These are phyloP conservation scores for Erebia ligea DNA, from an alignment of 2,888 invertebrate species.

Conservation along the genomic window DNA sequence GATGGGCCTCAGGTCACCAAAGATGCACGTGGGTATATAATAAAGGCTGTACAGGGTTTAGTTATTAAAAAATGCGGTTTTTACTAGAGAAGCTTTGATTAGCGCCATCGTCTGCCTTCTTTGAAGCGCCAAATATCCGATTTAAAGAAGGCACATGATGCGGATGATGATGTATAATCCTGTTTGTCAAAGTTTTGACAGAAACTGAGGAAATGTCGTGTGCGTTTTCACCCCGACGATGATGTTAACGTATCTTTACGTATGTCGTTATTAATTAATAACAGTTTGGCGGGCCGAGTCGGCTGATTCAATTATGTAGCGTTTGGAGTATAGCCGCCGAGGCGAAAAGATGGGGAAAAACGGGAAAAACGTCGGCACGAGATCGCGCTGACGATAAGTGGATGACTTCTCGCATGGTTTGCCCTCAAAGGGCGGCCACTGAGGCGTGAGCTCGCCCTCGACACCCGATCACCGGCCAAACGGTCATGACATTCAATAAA, in stretches of 20 bases:
- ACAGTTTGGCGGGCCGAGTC: conserved; percentile 59
- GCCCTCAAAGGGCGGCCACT: conserved; percentile 75
- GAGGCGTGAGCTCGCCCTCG: conserved; percentile 58
- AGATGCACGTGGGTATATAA: too few relatives aligned
- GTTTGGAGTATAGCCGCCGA: conserved; percentile 67
- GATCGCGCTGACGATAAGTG: conserved; percentile 79
- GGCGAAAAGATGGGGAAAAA: conserved; percentile 78
- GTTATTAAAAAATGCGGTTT: too few relatives aligned
- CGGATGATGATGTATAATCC: too few relatives aligned
- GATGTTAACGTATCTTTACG: conserved; percentile 48
- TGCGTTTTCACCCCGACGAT: too few relatives aligned
- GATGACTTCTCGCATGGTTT: conserved; percentile 81
- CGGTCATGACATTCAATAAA: conserved; percentile 48
- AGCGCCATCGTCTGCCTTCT: too few relatives aligned
- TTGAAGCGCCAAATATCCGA: too few relatives aligned
- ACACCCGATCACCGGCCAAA: conserved; percentile 46
- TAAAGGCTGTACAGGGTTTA: too few relatives aligned
- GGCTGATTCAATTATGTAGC: conserved; percentile 78
- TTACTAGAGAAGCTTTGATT: too few relatives aligned
- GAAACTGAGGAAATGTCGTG: too few relatives aligned
- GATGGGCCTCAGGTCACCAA: too few relatives aligned
- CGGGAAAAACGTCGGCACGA: conserved; percentile 78
- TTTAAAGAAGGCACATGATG: too few relatives aligned
- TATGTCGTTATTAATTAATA: conserved; percentile 75
- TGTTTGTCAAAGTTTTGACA: too few relatives aligned